A percentile compares a stretch with the other conserved stretches of the same genome.
Evolutionary conservation across 2,888 invertebrate species (phyloP).

Genomic region (Baronia brevicornis): DNA sequence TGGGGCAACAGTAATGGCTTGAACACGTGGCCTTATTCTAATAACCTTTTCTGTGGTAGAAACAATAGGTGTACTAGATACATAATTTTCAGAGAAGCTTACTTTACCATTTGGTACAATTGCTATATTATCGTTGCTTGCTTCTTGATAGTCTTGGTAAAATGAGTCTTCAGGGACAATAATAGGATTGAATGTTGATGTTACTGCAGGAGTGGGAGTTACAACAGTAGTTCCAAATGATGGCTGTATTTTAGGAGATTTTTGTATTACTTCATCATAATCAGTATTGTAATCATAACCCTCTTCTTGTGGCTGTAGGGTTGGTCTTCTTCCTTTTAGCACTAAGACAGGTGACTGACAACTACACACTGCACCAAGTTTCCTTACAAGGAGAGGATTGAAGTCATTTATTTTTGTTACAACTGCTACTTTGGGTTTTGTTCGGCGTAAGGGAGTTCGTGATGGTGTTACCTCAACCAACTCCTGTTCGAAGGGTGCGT

Average conservation of each 20-base stretch:
- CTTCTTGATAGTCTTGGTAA: conserved; percentile 60
- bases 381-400: conserved; percentile 81
- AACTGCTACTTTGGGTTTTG: conserved; percentile 71
- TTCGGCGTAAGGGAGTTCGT: conserved; percentile 39
- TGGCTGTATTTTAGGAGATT: conserved; percentile 33
- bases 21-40: conserved; percentile 49
- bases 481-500: conserved; percentile 49
- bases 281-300: conserved; percentile 43
- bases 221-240: conserved; percentile 23
- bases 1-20: conserved; percentile 57
- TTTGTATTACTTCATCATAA: conserved; percentile 40
- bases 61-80: conserved; percentile 46
- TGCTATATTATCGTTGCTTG: conserved; percentile 36
- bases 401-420: conserved; percentile 82
- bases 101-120: conserved; percentile 35
- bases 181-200: conserved; percentile 62
- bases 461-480: conserved; percentile 54
- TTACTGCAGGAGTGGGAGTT: conserved; percentile 40
- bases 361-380: conserved; percentile 83
- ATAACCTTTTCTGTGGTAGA: conserved; percentile 47
- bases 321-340: conserved; percentile 63
- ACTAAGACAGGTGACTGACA: conserved; percentile 77
- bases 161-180: conserved; percentile 68
- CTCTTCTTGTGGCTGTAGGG: conserved; percentile 33
- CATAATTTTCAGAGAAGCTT: conserved; percentile 30